phyloP scores from a whole-genome alignment of 2,888 invertebrate species.

The Mellilla xanthometata region DNA sequence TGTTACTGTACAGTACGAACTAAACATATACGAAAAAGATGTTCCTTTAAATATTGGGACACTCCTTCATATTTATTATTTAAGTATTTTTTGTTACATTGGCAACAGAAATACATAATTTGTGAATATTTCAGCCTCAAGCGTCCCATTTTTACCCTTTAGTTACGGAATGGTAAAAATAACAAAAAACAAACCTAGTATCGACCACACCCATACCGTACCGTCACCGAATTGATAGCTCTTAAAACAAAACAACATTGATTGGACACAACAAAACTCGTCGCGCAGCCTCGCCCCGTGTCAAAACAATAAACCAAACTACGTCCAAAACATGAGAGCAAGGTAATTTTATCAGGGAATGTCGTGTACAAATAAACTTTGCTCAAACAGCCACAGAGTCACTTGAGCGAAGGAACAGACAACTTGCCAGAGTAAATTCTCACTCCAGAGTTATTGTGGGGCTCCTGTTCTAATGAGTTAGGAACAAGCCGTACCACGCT shows the following conservation, averaged over 20 bases:
- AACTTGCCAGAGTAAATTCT: constrained; percentile 34
- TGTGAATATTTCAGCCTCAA: too few relatives aligned
- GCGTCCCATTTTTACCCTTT: too few relatives aligned
- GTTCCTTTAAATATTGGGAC: too few relatives aligned
- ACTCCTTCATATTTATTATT: too few relatives aligned
- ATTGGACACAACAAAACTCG: constrained; percentile 17
- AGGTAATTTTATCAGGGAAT: constrained; percentile 39
- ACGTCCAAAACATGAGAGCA: constrained; percentile 19
- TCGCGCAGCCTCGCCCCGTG: constrained; percentile 14
- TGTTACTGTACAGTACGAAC: too few relatives aligned
- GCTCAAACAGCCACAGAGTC: constrained; percentile 31
- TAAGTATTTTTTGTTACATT: too few relatives aligned
- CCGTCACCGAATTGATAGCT: too few relatives aligned
- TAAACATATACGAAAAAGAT: too few relatives aligned
- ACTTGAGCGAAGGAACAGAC: constrained; percentile 33
- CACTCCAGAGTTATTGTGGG: constrained; percentile 39
- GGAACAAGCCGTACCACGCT: constrained; percentile 23
- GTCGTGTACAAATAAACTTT: constrained; percentile 41
- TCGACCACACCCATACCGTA: too few relatives aligned
- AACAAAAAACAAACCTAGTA: too few relatives aligned
- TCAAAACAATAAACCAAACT: constrained; percentile 28
- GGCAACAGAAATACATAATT: too few relatives aligned
- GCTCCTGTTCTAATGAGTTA: constrained; percentile 41
- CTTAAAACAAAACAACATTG: constrained; percentile 24
- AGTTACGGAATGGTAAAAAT: too few relatives aligned